Conservation (phyloP, 2,888 invertebrate species). For the Nomada goodeniana region DNA sequence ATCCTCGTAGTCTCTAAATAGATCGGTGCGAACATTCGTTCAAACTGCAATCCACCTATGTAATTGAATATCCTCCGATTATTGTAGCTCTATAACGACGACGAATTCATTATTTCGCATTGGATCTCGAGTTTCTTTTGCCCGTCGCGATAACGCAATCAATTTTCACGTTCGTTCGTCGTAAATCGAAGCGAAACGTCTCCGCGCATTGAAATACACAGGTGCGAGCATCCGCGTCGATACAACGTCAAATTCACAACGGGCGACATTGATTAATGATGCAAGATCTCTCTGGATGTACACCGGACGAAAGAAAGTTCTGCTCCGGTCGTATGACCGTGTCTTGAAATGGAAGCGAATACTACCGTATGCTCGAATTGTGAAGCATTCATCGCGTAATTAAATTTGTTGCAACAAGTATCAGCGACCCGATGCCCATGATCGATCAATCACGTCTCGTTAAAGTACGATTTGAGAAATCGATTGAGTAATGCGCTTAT, state of each 20-base stretch:
- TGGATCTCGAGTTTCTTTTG: constrained; percentile 5
- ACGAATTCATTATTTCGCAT: neutral
- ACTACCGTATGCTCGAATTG: constrained; percentile 8
- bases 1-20: neutral
- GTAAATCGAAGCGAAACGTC: constrained; percentile 47
- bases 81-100: no score
- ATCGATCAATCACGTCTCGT: constrained; percentile 37
- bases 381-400: constrained; percentile 21
- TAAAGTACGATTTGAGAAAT: constrained; percentile 19
- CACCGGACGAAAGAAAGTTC: constrained; percentile 22
- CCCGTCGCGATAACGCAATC: neutral
- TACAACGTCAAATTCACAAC: constrained; percentile 50
- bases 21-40: no score
- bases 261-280: constrained; percentile 59
- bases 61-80: no score
- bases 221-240: constrained; percentile 23
- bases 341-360: constrained; percentile 24
- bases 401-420: constrained; percentile 18
- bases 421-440: neutral
- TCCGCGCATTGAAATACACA: neutral
- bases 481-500: neutral
- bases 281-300: constrained; percentile 32
- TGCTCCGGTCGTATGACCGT: neutral
- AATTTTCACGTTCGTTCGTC: constrained; percentile 32
- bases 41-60: no score